These are phyloP conservation scores for Neopelma chrysocephalum DNA, from an alignment of 2,797 vertebrate genomes.

Conservation along the genomic window DNA sequence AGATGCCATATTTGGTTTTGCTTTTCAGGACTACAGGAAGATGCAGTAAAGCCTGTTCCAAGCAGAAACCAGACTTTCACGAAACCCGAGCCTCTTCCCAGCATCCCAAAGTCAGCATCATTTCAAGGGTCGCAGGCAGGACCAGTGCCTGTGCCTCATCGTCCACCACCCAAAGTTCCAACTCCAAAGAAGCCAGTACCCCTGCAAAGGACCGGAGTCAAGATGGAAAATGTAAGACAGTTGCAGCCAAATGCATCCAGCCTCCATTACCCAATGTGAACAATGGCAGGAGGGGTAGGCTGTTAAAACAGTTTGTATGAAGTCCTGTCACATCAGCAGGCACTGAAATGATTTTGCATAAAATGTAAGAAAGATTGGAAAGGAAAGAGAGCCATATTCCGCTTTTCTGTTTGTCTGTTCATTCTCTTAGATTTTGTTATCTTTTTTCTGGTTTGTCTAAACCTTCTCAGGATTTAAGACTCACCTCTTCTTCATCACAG, in stretches of 20 bases:
- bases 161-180: constrained; percentile 77
- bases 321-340: not conserved
- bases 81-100: constrained; percentile 35
- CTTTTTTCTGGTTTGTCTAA: not conserved
- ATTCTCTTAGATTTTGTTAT: not conserved
- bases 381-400: not conserved
- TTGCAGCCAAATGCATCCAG: not conserved
- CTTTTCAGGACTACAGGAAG: constrained; percentile 72
- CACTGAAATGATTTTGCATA: not conserved
- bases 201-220: constrained; percentile 55
- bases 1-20: not conserved
- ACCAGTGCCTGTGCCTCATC: constrained; percentile 66
- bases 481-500: not conserved
- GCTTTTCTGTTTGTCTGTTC: not conserved
- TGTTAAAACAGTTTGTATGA: not conserved
- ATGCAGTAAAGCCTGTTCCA: constrained; percentile 32
- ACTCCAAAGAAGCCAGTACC: constrained; percentile 68
- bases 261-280: not conserved
- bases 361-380: not conserved
- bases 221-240: constrained; percentile 63
- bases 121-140: not conserved
- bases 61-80: constrained; percentile 28
- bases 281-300: not conserved
- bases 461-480: not conserved
- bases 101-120: constrained; percentile 3